These are phyloP conservation scores for Astreopora myriophthalma DNA, from an alignment of 64 coral and sea anemone species.

Conservation along the genomic window DNA sequence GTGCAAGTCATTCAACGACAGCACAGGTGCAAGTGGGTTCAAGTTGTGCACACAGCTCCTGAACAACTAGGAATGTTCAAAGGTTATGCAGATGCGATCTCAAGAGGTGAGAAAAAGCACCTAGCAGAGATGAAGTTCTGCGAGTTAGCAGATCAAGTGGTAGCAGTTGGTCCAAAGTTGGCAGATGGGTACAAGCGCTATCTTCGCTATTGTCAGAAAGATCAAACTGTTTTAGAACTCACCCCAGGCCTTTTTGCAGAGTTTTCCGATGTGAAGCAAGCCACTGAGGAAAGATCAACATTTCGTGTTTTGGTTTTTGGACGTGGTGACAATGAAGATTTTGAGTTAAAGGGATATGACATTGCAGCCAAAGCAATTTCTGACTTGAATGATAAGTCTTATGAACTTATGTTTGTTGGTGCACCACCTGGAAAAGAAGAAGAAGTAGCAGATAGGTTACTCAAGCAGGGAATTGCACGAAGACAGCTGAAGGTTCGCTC, in stretches of 20 bases:
- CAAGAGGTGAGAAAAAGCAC: neutral
- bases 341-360: neutral
- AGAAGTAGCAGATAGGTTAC: neutral
- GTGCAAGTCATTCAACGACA: neutral
- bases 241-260: slow-evolving; percentile 1
- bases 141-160: neutral
- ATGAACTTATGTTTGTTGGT: neutral
- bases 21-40: neutral
- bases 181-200: neutral
- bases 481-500: neutral
- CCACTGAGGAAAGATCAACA: neutral
- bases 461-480: neutral
- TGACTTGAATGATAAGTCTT: neutral
- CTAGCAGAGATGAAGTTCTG: neutral
- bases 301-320: slow-evolving; percentile 4
- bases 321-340: slow-evolving; percentile 18
- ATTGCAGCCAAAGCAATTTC: neutral
- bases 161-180: slow-evolving; percentile 16
- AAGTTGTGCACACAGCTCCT: neutral
- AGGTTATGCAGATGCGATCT: neutral
- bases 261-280: neutral
- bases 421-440: neutral
- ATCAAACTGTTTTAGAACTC: neutral
- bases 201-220: neutral
- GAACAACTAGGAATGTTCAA: neutral